Evolutionary conservation across 1,140 invertebrate species (phyloP), one percentile per base, ranked within the genome.

Genomic region (Tyrophagus putrescentiae): DNA sequence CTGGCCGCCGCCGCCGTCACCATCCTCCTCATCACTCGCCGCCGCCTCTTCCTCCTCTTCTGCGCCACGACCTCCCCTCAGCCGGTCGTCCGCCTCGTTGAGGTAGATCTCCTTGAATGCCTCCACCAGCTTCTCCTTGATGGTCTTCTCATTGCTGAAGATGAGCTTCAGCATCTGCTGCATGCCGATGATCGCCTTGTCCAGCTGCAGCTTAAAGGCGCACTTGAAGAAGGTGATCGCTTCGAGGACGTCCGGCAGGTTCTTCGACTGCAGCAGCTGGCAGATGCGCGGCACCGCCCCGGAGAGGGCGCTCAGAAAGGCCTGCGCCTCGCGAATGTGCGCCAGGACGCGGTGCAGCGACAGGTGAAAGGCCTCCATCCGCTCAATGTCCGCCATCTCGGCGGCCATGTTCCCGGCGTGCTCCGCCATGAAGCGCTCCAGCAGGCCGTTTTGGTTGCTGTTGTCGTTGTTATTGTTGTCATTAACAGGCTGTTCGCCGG

Each of bases 151-250:
- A 66, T 73, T 79, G 42, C 79, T 82, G 77, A 81, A 84, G 1
- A 87, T 79, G 61, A 91, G 76, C 50, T 79, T 74, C 45, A 92
- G 70, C 78, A 90, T 88, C 65, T 81, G 77, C 16, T 79, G 75
- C 27, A 91, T 78, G 11, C 84, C 84, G 27, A 72, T 64, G 66
- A 82, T 77, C 11, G 84, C 80, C 6, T 83, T 80, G 36, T 79
- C 75, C 16, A 91, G 76, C 50, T 82, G 80, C 69, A 88, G 87
- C 66, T 85, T 79, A 68, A 81, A 83, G 3, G 84, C 84, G 0
- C 80, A 80, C 0, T 84, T 84, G 63, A 92, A 84, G 68, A 92
- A 85, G 52, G 85, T 80, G 41, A 90, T 83, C 0, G 87, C 82
- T 72, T 91, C 88, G 34, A 82, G 76, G 0, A 88, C 82, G 70